Evolutionary conservation across 1,140 invertebrate species (phyloP), one percentile per base, ranked within the genome.

Genomic region (Drosophila bipectinata): DNA sequence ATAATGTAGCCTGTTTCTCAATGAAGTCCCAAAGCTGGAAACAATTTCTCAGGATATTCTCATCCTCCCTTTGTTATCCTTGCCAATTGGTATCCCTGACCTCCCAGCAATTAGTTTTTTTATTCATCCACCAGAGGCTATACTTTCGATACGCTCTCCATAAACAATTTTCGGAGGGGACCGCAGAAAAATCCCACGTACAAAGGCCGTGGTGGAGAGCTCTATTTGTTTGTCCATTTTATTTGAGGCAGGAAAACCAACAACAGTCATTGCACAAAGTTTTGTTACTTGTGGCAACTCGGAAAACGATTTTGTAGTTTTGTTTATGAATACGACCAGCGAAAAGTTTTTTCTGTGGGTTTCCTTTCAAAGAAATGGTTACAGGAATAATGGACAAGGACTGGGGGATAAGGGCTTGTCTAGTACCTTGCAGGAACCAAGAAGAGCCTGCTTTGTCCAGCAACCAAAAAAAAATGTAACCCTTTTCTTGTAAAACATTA

Each of bases 261-360:
- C 30, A 58, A 28, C 55, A 14, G 66, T 32, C 18, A 30, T 26
- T 28, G 45, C 47, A 54, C 51, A 63, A 61, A 63, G 24, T 74
- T 69, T 45, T 34, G 47, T 62, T 73, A 56, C 57, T 63, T 68
- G 28, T 48, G 56, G 57, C n/a, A 71, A 71, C 37, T 79, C 64
- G 54, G 51, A 74, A 81, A 87, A 78, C 79, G 74, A 85, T 85
- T 81, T 67, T 75, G 68, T 72, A 63, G 82, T 72, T 62, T 69
- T 81, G 64, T 85, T 85, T 85, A 80, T 77, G 64, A 66, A 77
- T 63, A 39, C 45, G 51, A 49, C 12, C 32, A 52, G 28, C 24
- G 60, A 41, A 10, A 41, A 10, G 32, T 37, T 37, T 37, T 37
- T 37, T 37, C 34, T 37, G 12, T 37, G 34, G 34, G 12, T 37